Evolutionary conservation across 2,113 vertebrate genomes (phyloP).

Genomic region (Malurus cyaneus): DNA sequence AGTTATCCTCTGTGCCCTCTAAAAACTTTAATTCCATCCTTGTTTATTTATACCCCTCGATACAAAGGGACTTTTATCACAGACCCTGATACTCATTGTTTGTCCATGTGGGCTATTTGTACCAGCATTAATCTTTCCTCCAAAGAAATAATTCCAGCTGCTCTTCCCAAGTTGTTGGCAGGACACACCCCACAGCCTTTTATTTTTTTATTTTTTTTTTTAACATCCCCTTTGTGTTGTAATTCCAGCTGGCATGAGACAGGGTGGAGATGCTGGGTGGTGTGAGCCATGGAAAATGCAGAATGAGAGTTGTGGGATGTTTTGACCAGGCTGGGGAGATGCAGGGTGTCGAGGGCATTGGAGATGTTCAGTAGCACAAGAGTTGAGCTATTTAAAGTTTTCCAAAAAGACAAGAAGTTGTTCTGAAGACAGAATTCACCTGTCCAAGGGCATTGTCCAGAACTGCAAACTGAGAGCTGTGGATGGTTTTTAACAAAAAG

Average conservation of each 20-base stretch:
- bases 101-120: conserved; percentile 9
- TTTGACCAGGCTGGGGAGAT: not conserved
- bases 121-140: conserved; percentile 37
- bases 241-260: not conserved
- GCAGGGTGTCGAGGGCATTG: not conserved
- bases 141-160: not conserved
- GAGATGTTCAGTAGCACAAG: not conserved
- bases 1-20: not conserved
- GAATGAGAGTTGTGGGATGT: not conserved
- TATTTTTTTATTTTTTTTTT: not conserved
- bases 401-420: not conserved
- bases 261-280: not conserved
- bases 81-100: not conserved
- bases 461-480: not conserved
- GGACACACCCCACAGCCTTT: not conserved
- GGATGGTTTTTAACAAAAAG: not conserved
- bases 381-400: not conserved
- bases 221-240: not conserved
- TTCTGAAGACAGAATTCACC: no score
- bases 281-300: not conserved
- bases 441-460: not conserved
- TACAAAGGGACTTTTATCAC: not conserved
- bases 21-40: conserved; percentile 20
- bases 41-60: conserved; percentile 32
- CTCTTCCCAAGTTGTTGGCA: not conserved